Conservation (phyloP, 1,140 invertebrate species). For the Drosophila sturtevanti region DNA sequence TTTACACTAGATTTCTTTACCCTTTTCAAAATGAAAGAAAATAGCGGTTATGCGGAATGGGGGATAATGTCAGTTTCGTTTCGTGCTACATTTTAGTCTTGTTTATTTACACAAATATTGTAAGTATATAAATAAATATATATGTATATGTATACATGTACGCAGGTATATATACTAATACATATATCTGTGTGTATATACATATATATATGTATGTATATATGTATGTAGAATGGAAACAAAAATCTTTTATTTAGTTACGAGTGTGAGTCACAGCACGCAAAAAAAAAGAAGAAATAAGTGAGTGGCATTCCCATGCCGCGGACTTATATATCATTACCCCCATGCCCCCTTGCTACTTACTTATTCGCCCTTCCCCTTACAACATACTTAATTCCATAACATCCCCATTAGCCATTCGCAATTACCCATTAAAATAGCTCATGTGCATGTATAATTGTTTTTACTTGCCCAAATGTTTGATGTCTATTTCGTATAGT, state of each 20-base stretch:
- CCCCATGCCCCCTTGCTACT: neutral
- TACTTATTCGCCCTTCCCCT: neutral
- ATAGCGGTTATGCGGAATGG: neutral
- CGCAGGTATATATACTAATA: neutral
- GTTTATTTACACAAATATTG: neutral
- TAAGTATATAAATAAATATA: neutral
- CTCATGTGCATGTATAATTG: conserved; percentile 68
- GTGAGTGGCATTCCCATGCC: neutral
- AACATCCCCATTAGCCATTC: conserved; percentile 24
- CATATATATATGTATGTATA: neutral
- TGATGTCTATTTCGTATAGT: conserved; percentile 42
- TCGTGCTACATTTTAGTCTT: neutral
- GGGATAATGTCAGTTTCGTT: neutral
- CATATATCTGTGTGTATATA: neutral
- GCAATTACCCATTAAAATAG: conserved; percentile 57
- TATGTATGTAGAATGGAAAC: neutral
- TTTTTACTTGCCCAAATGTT: conserved; percentile 56
- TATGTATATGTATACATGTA: no score
- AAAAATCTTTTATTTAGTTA: conserved; percentile 5
- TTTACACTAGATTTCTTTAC: neutral
- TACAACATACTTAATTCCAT: neutral
- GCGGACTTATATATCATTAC: no score
- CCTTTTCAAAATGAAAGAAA: neutral
- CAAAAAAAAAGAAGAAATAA: neutral
- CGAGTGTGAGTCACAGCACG: neutral